A percentile compares a stretch with the other conserved stretches of the same genome.
These are phyloP conservation scores for Phocides pigmalion DNA, from an alignment of 1,140 invertebrate species.

Conservation along the genomic window DNA sequence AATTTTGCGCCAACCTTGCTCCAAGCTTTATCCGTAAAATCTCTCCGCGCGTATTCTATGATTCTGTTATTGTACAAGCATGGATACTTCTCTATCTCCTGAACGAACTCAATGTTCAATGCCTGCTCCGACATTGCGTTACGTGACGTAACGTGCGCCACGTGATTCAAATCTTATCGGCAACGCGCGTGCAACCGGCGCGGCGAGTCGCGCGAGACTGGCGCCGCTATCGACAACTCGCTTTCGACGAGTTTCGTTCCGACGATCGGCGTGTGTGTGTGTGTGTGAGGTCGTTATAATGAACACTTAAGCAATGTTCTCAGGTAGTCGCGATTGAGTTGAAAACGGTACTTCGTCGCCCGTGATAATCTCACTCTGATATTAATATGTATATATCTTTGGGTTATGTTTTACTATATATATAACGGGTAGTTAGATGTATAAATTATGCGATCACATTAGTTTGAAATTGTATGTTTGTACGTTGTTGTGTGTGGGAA, in stretches of 20 bases:
- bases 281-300: not conserved
- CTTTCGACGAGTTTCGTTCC: slow-evolving; percentile 3
- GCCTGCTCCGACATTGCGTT: slow-evolving; percentile 3
- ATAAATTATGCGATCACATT: no score
- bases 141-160: no score
- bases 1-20: not conserved
- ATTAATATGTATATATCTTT: no score
- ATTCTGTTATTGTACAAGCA: slow-evolving; percentile 4
- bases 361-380: no score
- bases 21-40: slow-evolving; percentile 7
- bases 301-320: no score
- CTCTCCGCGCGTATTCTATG: slow-evolving; percentile 4
- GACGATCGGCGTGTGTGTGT: not conserved
- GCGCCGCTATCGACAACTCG: not conserved
- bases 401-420: no score
- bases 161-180: no score
- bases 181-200: slow-evolving; percentile 1
- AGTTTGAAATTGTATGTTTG: no score
- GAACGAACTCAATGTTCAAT: slow-evolving; percentile 10
- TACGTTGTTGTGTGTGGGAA: no score
- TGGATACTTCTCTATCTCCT: slow-evolving; percentile 3
- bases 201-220: slow-evolving; percentile 8
- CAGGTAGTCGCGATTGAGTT: no score
- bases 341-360: no score
- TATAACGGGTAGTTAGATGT: no score